Base-by-base conservation (phyloP, 2,113 vertebrate species). In the Ceyx cyanopectus region DNA sequence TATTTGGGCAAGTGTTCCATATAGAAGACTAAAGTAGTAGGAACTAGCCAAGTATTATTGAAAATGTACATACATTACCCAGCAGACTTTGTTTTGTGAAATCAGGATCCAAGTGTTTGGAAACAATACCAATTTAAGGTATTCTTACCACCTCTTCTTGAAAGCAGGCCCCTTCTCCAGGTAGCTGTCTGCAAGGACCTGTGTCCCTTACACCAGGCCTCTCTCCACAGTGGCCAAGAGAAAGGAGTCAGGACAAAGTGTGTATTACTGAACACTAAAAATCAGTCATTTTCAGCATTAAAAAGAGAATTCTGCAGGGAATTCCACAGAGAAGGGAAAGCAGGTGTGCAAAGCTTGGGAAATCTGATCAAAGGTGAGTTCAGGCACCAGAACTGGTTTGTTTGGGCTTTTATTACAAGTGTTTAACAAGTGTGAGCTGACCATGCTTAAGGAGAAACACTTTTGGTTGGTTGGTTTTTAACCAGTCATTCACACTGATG, bases 1-100 rank as follows among this genome's bases (percentile, higher is more conserved):
- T 95, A 96, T 96, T 89, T 93, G 92, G 87, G 29, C 75, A 95
- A 91, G 89, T 80, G 84, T 89, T 95, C 87, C 81, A 93, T 72
- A 87, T 2, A 70, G 81, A 96, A 85, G 37, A 82, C 81, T 80
- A 26, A 87, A 95, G 60, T 66, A 91, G 79, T 67, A 93, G 72
- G 70, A 96, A 94, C 84, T 63, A 89, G 91, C 56, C 92, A 96
- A 95, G 62, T 80, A 77, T 76, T 95, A 95, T 16, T 94, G 75
- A 82, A 95, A 94, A 96, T 48, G 69, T 81, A 87, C 73, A 91
- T 84, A 48, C 62, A 78, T 61, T 80, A 93, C 63, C 75, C 80
- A 89, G 84, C 46, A 86, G 54, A 87, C 70, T 67, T 60, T 50
- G 54, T 72, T 81, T 65, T 76, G 46, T 74, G 72, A 95, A 91